These are phyloP conservation scores for Aproaerema taeniolella DNA, from an alignment of 2,888 invertebrate genomes.

Conservation along the genomic window DNA sequence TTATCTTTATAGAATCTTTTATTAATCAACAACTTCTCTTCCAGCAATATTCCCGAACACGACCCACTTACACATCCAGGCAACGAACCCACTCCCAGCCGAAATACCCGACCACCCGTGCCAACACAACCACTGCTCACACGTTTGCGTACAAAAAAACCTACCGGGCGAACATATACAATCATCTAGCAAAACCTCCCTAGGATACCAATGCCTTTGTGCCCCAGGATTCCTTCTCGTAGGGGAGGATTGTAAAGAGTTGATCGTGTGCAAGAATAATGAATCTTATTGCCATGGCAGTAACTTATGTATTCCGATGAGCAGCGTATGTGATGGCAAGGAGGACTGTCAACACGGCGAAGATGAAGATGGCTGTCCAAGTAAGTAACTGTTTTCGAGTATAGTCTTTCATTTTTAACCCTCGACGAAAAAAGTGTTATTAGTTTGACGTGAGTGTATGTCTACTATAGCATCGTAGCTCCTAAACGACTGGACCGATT, in stretches of 20 bases:
- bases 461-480: too few species aligned
- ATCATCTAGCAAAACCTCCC: neutral
- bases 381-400: slow-evolving; percentile 32
- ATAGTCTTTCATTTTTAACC: too few species aligned
- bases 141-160: slow-evolving; percentile 80
- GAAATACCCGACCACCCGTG: slow-evolving; percentile 75
- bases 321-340: slow-evolving; percentile 65
- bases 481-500: too few species aligned
- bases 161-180: neutral
- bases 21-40: too few species aligned
- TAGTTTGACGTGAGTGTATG: too few species aligned
- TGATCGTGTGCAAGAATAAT: slow-evolving; percentile 64
- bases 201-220: slow-evolving; percentile 75
- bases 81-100: slow-evolving; percentile 30
- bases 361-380: slow-evolving; percentile 72
- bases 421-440: too few species aligned
- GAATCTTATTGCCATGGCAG: slow-evolving; percentile 64
- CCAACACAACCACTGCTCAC: slow-evolving; percentile 81
- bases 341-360: slow-evolving; percentile 73
- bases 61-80: slow-evolving; percentile 48
- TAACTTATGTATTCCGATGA: slow-evolving; percentile 54
- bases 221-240: slow-evolving; percentile 79
- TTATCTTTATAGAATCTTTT: too few species aligned
- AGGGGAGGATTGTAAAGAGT: slow-evolving; percentile 74
- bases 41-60: slow-evolving; percentile 70